Percentiles rank a stretch among this genome's conserved stretches.
phyloP scores from a whole-genome alignment of 1,140 invertebrate genomes.

The Orius insidiosus region DNA sequence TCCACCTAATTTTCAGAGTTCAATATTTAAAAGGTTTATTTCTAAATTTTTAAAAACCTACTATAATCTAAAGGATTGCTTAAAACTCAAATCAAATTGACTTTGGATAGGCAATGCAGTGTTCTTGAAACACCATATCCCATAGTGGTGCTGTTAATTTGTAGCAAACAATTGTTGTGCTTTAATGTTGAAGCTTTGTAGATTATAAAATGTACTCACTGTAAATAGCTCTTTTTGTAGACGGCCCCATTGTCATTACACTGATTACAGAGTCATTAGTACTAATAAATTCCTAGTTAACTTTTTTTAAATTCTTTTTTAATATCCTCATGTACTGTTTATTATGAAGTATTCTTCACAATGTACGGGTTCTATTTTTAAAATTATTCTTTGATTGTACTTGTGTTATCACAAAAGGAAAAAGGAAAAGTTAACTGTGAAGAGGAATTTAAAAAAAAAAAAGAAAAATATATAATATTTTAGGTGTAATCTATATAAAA shows the following conservation, averaged over 20 bases:
- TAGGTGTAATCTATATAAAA: too few relatives aligned
- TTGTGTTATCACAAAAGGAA: too few relatives aligned
- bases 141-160: slow-evolving; percentile 12
- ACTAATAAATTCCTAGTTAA: background rate
- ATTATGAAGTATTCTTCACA: too few relatives aligned
- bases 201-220: slow-evolving; percentile 10
- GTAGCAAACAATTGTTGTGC: slow-evolving; percentile 8
- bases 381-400: too few relatives aligned
- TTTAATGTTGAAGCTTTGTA: slow-evolving; percentile 10
- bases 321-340: background rate
- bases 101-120: slow-evolving; percentile 15
- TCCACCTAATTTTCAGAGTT: too few relatives aligned
- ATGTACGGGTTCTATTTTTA: too few relatives aligned
- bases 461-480: too few relatives aligned
- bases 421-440: too few relatives aligned
- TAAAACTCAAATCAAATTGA: background rate
- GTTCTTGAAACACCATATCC: slow-evolving; percentile 13
- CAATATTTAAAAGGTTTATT: too few relatives aligned
- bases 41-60: too few relatives aligned
- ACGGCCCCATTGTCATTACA: slow-evolving; percentile 3
- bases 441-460: too few relatives aligned
- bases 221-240: slow-evolving; percentile 12
- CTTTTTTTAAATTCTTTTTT: background rate
- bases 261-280: slow-evolving; percentile 11
- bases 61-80: too few relatives aligned